These are phyloP conservation scores for Paedocypris sp. DNA, from an alignment of 2,113 vertebrate species.

Conservation along the genomic window DNA sequence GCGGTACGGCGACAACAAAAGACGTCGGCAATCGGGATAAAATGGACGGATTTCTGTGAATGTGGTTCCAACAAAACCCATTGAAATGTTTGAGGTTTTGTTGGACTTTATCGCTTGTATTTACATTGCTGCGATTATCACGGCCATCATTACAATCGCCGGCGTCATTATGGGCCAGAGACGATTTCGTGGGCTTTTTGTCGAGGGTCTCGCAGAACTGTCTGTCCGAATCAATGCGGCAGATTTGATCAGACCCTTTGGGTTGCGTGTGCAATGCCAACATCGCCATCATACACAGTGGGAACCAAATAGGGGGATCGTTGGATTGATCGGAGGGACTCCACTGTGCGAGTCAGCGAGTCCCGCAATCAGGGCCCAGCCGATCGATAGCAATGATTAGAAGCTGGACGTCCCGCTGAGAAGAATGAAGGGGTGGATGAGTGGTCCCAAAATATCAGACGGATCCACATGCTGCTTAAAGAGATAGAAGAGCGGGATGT, in stretches of 20 bases:
- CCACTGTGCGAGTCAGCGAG: conserved; percentile 42
- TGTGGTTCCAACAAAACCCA: neutral
- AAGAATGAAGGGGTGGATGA: conserved; percentile 31
- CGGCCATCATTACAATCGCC: conserved; percentile 18
- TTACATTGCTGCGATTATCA: conserved; percentile 26
- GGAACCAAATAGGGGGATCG: conserved; percentile 60
- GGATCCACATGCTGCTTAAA: conserved; percentile 44
- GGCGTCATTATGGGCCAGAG: conserved; percentile 24
- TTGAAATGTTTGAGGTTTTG: neutral
- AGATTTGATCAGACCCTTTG: conserved; percentile 58
- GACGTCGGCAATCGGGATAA: neutral
- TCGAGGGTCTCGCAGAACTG: conserved; percentile 33
- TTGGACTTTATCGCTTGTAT: conserved; percentile 15
- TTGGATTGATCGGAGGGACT: conserved; percentile 60
- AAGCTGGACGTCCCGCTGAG: conserved; percentile 45
- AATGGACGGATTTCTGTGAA: neutral
- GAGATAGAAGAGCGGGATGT: conserved; percentile 13
- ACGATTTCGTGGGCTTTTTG: conserved; percentile 32
- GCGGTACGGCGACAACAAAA: neutral
- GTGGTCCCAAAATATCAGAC: conserved; percentile 50
- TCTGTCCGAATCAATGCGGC: conserved; percentile 47
- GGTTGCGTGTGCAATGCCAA: conserved; percentile 62
- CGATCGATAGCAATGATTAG: conserved; percentile 61
- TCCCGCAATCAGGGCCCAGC: conserved; percentile 53
- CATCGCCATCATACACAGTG: conserved; percentile 65